Evolutionary conservation across 1,140 invertebrate genomes (phyloP).

Genomic region (Drosophila sp.): DNA sequence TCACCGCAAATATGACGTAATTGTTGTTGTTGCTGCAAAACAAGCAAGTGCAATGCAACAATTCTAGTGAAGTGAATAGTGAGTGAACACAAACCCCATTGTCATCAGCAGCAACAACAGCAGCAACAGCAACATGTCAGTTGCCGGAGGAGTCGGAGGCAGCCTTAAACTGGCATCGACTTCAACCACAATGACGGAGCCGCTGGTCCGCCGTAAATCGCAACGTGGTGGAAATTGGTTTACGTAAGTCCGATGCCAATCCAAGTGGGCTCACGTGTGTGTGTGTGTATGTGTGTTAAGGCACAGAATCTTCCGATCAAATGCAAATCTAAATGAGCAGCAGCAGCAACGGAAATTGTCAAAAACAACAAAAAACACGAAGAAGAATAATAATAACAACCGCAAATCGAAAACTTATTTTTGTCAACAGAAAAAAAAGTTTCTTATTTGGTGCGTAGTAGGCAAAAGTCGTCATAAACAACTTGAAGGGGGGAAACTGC

Average conservation of each 20-base stretch:
- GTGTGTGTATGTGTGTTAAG: neutral
- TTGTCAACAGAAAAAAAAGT: neutral
- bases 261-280: slow-evolving; percentile 50
- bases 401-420: neutral
- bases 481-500: slow-evolving; percentile 6
- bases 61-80: slow-evolving; percentile 44
- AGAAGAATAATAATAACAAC: neutral
- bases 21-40: slow-evolving; percentile 58
- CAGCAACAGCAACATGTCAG: slow-evolving; percentile 44
- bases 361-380: slow-evolving; percentile 46
- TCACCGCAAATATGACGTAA: slow-evolving; percentile 63
- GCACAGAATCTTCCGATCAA: slow-evolving; percentile 44
- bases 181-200: slow-evolving; percentile 26
- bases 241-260: slow-evolving; percentile 74
- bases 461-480: slow-evolving; percentile 49
- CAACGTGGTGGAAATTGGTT: slow-evolving; percentile 82
- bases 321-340: slow-evolving; percentile 30
- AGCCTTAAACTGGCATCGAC: slow-evolving; percentile 25
- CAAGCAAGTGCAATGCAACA: slow-evolving; percentile 64
- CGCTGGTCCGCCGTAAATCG: slow-evolving; percentile 67
- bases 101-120: slow-evolving; percentile 31
- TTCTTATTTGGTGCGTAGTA: slow-evolving; percentile 51
- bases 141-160: slow-evolving; percentile 11
- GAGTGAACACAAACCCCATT: neutral
- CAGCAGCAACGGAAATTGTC: slow-evolving; percentile 56